Percentiles rank a stretch among this genome's conserved stretches.
Conservation (phyloP, 2,888 invertebrate genomes). For the Euphydryas editha region DNA sequence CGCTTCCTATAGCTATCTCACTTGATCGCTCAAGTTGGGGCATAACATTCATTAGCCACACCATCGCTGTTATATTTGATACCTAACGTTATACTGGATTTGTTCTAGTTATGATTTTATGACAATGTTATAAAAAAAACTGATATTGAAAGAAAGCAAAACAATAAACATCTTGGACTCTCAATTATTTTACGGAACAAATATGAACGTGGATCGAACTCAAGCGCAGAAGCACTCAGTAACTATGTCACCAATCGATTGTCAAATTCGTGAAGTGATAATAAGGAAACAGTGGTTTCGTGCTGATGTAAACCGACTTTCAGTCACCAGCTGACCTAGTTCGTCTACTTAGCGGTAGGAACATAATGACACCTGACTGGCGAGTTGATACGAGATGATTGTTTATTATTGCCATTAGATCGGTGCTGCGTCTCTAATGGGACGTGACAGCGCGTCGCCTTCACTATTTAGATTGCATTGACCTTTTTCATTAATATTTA, state of each 20-base stretch:
- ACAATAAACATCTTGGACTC: too few species aligned
- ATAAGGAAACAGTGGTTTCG: constrained; percentile 1
- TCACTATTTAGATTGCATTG: constrained; percentile 12
- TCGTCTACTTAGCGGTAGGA: constrained; percentile 30
- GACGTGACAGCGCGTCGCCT: constrained; percentile 9
- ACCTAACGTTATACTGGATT: too few species aligned
- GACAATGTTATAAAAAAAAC: too few species aligned
- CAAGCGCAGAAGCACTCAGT: too few species aligned
- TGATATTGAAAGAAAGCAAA: too few species aligned
- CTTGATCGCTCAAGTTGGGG: too few species aligned
- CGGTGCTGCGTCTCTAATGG: constrained; percentile 23
- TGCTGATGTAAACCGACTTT: constrained; percentile 17
- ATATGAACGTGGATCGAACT: not conserved
- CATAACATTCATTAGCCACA: too few species aligned
- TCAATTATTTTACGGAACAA: too few species aligned
- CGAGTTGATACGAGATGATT: constrained; percentile 26
- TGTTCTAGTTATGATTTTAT: too few species aligned
- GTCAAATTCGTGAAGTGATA: not conserved
- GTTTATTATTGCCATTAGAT: constrained; percentile 35
- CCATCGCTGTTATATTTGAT: too few species aligned
- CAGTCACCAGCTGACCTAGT: constrained; percentile 33
- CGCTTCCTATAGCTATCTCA: not conserved
- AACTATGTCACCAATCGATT: not conserved
- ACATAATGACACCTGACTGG: constrained; percentile 39
- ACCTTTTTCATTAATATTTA: constrained; percentile 20